Base-by-base conservation (phyloP, 2,888 invertebrate species). In the Xanthorhoe spadicearia region DNA sequence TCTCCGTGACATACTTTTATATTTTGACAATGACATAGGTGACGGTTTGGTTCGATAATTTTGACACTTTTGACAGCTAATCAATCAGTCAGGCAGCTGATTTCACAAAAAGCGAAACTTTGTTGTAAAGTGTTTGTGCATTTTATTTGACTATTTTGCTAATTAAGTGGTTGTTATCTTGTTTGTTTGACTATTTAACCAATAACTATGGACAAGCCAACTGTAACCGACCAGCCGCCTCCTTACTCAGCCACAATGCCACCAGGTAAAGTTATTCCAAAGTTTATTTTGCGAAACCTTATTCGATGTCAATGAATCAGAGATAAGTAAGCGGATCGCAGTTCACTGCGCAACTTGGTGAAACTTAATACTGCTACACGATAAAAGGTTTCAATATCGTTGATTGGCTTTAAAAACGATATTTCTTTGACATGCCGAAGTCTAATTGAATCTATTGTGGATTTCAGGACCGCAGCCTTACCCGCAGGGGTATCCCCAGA, bases 221-320 rank as follows among this genome's bases (percentile, higher is more conserved):
- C 83, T 43, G 81, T 89, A 61, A 91, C 81, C 35, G 92, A 88
- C 43, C 90, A 88, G 61, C 94, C 94, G 10, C 94, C 94, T 0
- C 94, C 94, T 6, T 94, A 94, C 77, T 93, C 94, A 0, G 94
- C 94, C 17, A 77, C 87, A 15, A 73, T 84, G 64, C 82, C 80
- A 48, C 83, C 85, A 83, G 87, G 92, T 92, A 82, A 57, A 13
- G 8, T 74, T 28, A 4, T 50, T 32, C 8, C 35, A 71, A 70
- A 74, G 74, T 75, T 75, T 43, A 73, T 71, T 75, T 69, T 73
- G 66, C 60, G 75, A 81, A 81, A 77, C 75, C 75, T 56, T 78
- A 74, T 48, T 66, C 55, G 61, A 60, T 72, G 66, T 56, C 65
- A 78, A 60, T 87, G 86, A 87, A 83, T 87, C 87, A 87, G 76